Conservation (phyloP, 1,140 invertebrate species). For the Bombus difficillimus region DNA sequence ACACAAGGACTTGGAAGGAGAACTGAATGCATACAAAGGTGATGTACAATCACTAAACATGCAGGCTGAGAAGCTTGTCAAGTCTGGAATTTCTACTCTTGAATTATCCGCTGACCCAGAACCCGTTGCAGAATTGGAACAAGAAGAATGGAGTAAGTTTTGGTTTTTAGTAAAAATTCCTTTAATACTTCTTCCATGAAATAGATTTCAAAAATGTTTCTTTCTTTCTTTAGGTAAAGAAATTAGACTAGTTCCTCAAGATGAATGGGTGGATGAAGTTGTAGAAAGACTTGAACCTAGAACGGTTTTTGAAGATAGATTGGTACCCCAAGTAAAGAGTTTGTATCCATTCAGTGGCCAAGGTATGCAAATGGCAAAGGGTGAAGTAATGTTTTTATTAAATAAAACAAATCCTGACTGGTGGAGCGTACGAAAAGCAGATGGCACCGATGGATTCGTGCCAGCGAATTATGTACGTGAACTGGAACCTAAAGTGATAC, state of each 20-base stretch:
- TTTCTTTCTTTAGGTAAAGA: slow-evolving; percentile 82
- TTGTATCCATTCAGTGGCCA: slow-evolving; percentile 96
- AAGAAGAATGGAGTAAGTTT: slow-evolving; percentile 87
- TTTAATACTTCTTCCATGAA: background rate
- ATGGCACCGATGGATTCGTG: slow-evolving; percentile 97
- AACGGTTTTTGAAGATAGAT: slow-evolving; percentile 92
- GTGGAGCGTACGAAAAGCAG: slow-evolving; percentile 97
- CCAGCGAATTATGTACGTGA: slow-evolving; percentile 98
- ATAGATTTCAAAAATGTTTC: background rate
- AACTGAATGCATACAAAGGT: slow-evolving; percentile 94
- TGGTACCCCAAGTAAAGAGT: slow-evolving; percentile 94
- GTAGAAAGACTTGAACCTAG: slow-evolving; percentile 92
- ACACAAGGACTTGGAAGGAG: slow-evolving; percentile 94
- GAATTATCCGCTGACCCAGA: slow-evolving; percentile 88
- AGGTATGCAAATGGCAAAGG: slow-evolving; percentile 96
- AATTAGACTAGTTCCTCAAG: slow-evolving; percentile 91
- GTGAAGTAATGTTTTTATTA: slow-evolving; percentile 93
- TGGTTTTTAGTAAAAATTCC: background rate
- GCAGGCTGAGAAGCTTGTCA: slow-evolving; percentile 92
- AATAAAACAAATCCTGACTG: slow-evolving; percentile 98
- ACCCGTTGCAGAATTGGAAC: slow-evolving; percentile 85
- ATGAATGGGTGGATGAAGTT: slow-evolving; percentile 95
- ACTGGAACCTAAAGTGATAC: slow-evolving; percentile 93
- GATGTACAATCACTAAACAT: slow-evolving; percentile 94
- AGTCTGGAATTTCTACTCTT: slow-evolving; percentile 89